phyloP scores from a whole-genome alignment of 2,797 vertebrate genomes.

The Dermochelys coriacea region DNA sequence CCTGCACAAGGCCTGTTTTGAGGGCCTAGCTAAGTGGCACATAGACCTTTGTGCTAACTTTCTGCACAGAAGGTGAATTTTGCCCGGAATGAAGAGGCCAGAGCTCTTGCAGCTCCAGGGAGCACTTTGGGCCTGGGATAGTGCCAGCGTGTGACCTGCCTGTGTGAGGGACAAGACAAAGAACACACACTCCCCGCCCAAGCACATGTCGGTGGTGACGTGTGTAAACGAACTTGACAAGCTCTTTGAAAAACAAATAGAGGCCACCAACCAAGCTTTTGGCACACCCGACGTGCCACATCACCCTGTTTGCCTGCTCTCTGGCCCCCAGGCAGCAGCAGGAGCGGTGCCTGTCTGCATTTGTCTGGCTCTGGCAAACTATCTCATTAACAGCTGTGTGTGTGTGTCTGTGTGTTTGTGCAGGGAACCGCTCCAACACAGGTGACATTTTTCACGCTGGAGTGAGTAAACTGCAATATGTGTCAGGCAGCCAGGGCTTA shows the following conservation, averaged over 20 bases:
- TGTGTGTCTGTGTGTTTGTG: neutral
- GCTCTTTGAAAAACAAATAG: constrained; percentile 75
- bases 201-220: constrained; percentile 21
- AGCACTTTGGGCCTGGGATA: fast-evolving
- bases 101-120: neutral
- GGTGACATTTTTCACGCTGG: constrained; percentile 74
- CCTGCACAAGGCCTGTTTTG: neutral
- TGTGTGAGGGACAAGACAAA: constrained; percentile 41
- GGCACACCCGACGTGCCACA: constrained; percentile 69
- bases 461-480: constrained; percentile 60
- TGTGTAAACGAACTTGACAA: constrained; percentile 78
- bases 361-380: constrained; percentile 75
- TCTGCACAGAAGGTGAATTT: neutral
- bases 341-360: constrained; percentile 17
- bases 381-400: constrained; percentile 80
- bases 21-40: fast-evolving
- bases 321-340: constrained; percentile 44
- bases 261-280: constrained; percentile 76
- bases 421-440: neutral
- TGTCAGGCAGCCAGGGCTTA: constrained; percentile 58
- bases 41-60: neutral
- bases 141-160: fast-evolving
- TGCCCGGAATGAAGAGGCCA: fast-evolving
- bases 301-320: constrained; percentile 40
- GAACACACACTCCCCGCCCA: constrained; percentile 13